Evolutionary conservation across 2,888 invertebrate species (phyloP).

Genomic region (Ceramica pisi): DNA sequence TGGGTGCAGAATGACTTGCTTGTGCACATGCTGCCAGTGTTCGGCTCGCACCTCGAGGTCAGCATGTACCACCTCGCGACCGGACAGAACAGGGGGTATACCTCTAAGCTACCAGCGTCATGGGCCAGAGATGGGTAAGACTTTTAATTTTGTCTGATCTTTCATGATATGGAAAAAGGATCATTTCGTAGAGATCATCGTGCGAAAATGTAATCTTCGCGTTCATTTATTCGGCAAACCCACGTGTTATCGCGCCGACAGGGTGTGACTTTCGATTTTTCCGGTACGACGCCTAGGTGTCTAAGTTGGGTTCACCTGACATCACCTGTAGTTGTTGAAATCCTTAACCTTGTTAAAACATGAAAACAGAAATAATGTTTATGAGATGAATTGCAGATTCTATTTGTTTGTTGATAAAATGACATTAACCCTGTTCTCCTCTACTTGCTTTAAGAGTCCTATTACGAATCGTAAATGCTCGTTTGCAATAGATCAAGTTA

Average conservation of each 20-base stretch:
- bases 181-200: too few species aligned
- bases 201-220: not conserved
- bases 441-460: too few species aligned
- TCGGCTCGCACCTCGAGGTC: constrained; percentile 92
- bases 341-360: too few species aligned
- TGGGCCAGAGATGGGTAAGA: constrained; percentile 91
- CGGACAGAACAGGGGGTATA: constrained; percentile 91
- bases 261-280: too few species aligned
- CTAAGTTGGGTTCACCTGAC: not conserved
- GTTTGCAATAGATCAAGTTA: too few species aligned
- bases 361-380: too few species aligned
- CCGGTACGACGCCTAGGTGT: too few species aligned
- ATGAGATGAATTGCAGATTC: constrained; percentile 13
- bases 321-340: not conserved
- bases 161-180: not conserved
- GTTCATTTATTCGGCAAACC: not conserved
- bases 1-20: constrained; percentile 91
- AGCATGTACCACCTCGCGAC: constrained; percentile 91
- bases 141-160: too few species aligned
- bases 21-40: constrained; percentile 91
- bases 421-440: not conserved
- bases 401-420: constrained; percentile 23
- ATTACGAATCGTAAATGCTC: too few species aligned
- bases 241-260: not conserved
- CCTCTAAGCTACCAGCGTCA: constrained; percentile 91